phyloP scores from a whole-genome alignment of 2,113 vertebrate species.

The Boulengeromyrus knoepffleri region DNA sequence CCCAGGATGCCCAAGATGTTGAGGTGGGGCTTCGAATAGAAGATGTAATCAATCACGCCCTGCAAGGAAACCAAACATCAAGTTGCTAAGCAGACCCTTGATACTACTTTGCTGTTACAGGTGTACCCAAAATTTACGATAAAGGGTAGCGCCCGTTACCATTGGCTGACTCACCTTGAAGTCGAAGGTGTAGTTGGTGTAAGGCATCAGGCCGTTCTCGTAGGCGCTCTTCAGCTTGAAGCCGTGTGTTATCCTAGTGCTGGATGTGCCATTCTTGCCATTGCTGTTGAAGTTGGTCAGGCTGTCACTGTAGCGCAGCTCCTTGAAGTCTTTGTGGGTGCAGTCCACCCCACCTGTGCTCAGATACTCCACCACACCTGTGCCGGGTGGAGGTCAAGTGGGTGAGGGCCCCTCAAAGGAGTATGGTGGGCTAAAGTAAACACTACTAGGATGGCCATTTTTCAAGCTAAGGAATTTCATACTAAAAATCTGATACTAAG shows the following conservation, averaged over 20 bases:
- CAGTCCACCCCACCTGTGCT: constrained; percentile 92
- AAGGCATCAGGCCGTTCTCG: constrained; percentile 95
- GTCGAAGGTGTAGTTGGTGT: constrained; percentile 95
- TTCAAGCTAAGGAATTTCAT: not conserved
- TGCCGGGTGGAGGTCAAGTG: constrained; percentile 4
- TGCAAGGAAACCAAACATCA: constrained; percentile 42
- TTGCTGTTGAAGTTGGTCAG: constrained; percentile 97
- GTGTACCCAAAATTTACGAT: not conserved
- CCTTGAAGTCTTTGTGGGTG: constrained; percentile 98
- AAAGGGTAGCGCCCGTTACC: not conserved
- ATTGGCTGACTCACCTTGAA: constrained; percentile 73
- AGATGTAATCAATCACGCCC: constrained; percentile 99
- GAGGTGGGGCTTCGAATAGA: constrained; percentile 95
- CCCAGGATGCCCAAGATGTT: constrained; percentile 92
- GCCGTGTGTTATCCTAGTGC: constrained; percentile 90
- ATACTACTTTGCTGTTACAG: not conserved
- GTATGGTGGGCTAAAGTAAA: not conserved
- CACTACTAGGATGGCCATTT: not conserved
- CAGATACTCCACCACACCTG: constrained; percentile 95
- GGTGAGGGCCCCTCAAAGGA: not conserved
- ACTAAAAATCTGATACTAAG: not conserved
- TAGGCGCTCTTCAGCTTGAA: constrained; percentile 98
- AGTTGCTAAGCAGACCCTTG: not conserved
- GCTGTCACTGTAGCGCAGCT: constrained; percentile 92
- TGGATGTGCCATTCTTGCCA: constrained; percentile 86